Base-by-base conservation (phyloP, 1,140 invertebrate species). In the Atta texana region DNA sequence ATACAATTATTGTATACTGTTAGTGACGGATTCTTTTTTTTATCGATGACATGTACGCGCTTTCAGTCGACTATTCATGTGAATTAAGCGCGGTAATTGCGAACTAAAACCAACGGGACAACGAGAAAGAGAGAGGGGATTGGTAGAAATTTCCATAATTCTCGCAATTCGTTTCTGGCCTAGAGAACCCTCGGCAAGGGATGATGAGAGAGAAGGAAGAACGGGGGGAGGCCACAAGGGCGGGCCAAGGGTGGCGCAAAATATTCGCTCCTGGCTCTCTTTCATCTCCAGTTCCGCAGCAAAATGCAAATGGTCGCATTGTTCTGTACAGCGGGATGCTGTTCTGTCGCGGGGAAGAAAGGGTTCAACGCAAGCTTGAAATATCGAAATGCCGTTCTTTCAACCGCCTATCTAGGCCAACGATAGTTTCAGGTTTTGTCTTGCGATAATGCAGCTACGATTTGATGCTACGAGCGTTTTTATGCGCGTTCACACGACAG, bases 271-370 rank as follows among this genome's bases (percentile, higher is more conserved):
- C 34, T 87, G 86, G 61, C 69, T 87, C 86, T 87, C 86, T 84
- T 84, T 87, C 86, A 87, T 84, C 86, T 87, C 80, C 86, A 87
- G 86, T 87, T 84, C 68, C 63, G 86, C 78, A 80, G 86, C 80
- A 87, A 87, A 87, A 87, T 87, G 80, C 86, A 87, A 87, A 87
- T 87, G 86, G 80, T 84, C 86, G 86, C 51, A 87, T 87, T 87
- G 80, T 87, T 87, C 86, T 63, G 78, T 61, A 59, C 68, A 10
- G 31, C 51, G 59, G 24, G 64, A 53, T 71, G 82, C 39, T 12
- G 71, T 53, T 34, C 14, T n/a, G 12, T 49, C n/a, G 57, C 24
- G 61, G 31, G 24, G 82, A 6, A 10, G 44, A 66, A 77, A 39
- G 51, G 34, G 63, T 24, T 61, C 44, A n/a, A 64, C 55, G 51